A percentile compares a stretch with the other conserved stretches of the same genome.
Evolutionary conservation across 2,888 invertebrate species (phyloP).

Genomic region (Syrista parreyssii): DNA sequence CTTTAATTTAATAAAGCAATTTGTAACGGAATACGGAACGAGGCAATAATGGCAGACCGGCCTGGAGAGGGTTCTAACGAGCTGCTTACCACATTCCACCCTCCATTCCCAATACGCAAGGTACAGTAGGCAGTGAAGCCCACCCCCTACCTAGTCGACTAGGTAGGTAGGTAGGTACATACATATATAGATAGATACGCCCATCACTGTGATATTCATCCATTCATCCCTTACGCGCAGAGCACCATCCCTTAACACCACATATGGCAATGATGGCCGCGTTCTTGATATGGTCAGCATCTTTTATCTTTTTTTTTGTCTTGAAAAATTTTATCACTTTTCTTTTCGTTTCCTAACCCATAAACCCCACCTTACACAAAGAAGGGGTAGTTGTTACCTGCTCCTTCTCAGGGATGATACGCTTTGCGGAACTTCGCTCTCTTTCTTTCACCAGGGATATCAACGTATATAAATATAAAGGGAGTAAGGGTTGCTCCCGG

Average conservation of each 20-base stretch:
- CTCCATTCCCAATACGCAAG: background rate
- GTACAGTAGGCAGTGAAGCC: background rate
- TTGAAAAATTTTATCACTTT: background rate
- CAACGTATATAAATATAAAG: conserved; percentile 33
- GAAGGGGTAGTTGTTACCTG: background rate
- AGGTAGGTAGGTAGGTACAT: background rate
- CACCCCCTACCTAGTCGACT: background rate
- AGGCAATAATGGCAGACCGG: conserved; percentile 66
- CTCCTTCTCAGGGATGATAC: background rate
- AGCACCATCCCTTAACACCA: background rate
- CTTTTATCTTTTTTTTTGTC: background rate
- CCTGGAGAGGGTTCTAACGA: conserved; percentile 64
- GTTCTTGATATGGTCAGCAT: background rate
- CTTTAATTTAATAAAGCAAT: conserved; percentile 67
- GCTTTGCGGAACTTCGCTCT: background rate
- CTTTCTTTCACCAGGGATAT: conserved; percentile 10
- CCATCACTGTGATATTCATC: background rate
- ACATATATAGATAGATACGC: background rate
- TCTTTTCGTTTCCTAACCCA: background rate
- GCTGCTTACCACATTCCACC: conserved; percentile 64
- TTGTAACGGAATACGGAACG: conserved; percentile 67
- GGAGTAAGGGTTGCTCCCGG: conserved; percentile 50
- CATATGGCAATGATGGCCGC: background rate
- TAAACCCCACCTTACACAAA: background rate
- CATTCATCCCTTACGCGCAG: background rate